Evolutionary conservation across 2,888 invertebrate species (phyloP).

Genomic region (Perizoma affinitatum): DNA sequence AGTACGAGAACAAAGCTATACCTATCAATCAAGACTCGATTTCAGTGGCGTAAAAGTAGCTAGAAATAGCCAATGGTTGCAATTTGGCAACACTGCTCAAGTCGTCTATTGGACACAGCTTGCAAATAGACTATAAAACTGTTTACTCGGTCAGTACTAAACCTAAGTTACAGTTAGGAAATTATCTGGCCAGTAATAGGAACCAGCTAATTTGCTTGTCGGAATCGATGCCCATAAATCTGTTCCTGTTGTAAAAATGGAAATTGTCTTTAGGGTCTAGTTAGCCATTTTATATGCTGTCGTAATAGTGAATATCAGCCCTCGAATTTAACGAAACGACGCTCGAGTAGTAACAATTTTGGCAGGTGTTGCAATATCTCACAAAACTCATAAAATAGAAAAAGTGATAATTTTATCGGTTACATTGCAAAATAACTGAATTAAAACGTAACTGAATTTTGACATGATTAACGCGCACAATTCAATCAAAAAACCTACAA

Average conservation of each 20-base stretch:
- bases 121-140: constrained; percentile 25
- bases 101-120: constrained; percentile 22
- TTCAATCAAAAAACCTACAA: too few species aligned
- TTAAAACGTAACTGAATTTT: too few species aligned
- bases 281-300: neutral
- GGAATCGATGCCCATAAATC: neutral
- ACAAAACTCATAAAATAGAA: too few species aligned
- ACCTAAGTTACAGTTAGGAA: constrained; percentile 18
- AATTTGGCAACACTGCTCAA: constrained; percentile 41
- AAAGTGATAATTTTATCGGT: too few species aligned
- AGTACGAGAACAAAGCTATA: too few species aligned
- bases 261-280: neutral
- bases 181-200: constrained; percentile 11
- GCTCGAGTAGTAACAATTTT: too few species aligned
- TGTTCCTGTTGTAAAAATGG: neutral
- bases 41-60: neutral
- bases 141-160: constrained; percentile 23
- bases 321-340: too few species aligned
- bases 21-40: too few species aligned
- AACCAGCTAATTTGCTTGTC: constrained; percentile 11
- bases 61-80: constrained; percentile 1
- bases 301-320: neutral
- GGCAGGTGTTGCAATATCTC: too few species aligned
- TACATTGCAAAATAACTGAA: too few species aligned
- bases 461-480: too few species aligned